Evolutionary conservation across 2,113 vertebrate species (phyloP).

Genomic region (Seriola quinqueradiata): DNA sequence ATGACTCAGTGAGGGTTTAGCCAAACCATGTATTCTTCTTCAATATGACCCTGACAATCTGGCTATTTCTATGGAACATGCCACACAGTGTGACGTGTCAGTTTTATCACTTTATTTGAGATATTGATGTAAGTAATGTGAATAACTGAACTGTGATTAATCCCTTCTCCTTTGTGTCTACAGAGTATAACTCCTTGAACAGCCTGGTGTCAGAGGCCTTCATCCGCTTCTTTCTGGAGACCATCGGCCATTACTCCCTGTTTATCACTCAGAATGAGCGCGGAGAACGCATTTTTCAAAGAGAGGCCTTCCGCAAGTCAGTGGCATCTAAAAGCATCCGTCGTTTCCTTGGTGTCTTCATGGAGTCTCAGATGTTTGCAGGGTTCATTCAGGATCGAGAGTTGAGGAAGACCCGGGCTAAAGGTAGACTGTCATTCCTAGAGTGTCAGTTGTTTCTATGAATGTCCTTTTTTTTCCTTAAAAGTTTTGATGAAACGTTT

Average conservation of each 20-base stretch:
- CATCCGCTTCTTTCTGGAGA: slow-evolving; percentile 99
- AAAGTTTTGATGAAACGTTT: neutral
- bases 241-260: slow-evolving; percentile 96
- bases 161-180: slow-evolving; percentile 45
- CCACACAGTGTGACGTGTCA: neutral
- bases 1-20: neutral
- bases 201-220: slow-evolving; percentile 98
- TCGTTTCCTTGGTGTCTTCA: slow-evolving; percentile 98
- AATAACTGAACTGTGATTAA: neutral
- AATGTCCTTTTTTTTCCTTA: neutral
- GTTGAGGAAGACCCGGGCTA: slow-evolving; percentile 94
- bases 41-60: neutral
- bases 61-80: slow-evolving; percentile 13
- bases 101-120: neutral
- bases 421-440: slow-evolving; percentile 85
- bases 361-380: slow-evolving; percentile 99
- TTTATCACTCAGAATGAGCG: slow-evolving; percentile 96
- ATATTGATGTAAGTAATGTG: neutral
- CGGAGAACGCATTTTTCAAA: slow-evolving; percentile 94
- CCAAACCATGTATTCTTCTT: slow-evolving; percentile 34
- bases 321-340: slow-evolving; percentile 99
- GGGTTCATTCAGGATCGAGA: slow-evolving; percentile 99
- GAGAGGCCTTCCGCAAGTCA: slow-evolving; percentile 97
- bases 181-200: slow-evolving; percentile 96
- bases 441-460: neutral